Evolutionary conservation across 2,113 vertebrate genomes (phyloP), one percentile per base, ranked within the genome.

Genomic region (Calonectris borealis): DNA sequence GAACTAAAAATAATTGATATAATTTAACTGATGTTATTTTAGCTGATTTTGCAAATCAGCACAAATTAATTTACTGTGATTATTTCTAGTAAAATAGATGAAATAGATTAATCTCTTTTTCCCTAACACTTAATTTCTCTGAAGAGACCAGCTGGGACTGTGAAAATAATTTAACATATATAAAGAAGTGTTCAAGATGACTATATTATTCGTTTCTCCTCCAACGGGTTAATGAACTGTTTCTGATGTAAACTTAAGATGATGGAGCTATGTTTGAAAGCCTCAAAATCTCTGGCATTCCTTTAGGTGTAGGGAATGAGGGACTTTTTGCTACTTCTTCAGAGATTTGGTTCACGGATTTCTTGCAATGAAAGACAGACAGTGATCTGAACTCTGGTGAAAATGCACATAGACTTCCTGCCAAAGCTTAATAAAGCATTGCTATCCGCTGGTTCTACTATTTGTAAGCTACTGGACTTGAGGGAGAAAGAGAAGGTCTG

Each of bases 131-230:
- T 86, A 68, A 91, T 88, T 93, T 96, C 62, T 60, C 65, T 76
- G 36, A 95, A 82, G 52, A 88, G 21, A 60, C n/a, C 86, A 93
- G 13, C 65, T 88, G 52, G 40, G 61, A 55, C 36, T 86, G 52
- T 81, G 69, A 83, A 96, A 90, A 91, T 90, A 93, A 88, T 94
- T 92, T 92, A 78, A 42, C 24, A 44, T 49, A 52, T 64, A 83
- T 60, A 86, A 83, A 87, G 38, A 83, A 86, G 66, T 75, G 26
- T 78, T 92, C 54, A 83, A 80, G 42, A 78, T 75, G 1, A 88
- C 32, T 94, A 7, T 89, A 69, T 69, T 84, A 92, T 62, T 78
- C 4, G 1, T 77, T 90, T 86, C 42, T 90, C 9, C 22, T 85
- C 32, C n/a, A 58, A 31, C 12, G 3, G 25, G 11, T 8, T 60